Percentiles rank a stretch among this genome's conserved stretches.
phyloP scores from a whole-genome alignment of 2,888 invertebrate species.

The Eupithecia insigniata region DNA sequence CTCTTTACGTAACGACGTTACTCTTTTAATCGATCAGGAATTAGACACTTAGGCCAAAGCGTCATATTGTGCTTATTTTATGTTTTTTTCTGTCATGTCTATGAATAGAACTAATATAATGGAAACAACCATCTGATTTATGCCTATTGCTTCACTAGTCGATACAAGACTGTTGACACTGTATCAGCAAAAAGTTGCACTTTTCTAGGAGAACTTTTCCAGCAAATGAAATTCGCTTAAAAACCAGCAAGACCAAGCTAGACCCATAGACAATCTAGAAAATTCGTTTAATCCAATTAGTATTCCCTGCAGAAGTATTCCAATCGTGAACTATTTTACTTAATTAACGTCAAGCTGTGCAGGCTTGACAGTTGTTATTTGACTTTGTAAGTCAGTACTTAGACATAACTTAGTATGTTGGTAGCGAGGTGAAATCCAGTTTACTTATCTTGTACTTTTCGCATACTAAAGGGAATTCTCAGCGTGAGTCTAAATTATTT shows the following conservation, averaged over 20 bases:
- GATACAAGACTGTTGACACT: background rate
- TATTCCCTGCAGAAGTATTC: conserved; percentile 33
- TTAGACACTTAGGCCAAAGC: background rate
- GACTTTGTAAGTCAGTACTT: conserved; percentile 41
- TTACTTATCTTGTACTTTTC: conserved; percentile 26
- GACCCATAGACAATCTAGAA: conserved; percentile 28
- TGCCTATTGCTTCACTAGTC: background rate
- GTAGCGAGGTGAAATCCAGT: conserved; percentile 39
- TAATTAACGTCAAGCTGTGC: conserved; percentile 37
- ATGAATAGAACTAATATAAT: background rate
- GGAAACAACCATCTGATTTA: background rate
- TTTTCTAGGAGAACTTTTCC: conserved; percentile 1
- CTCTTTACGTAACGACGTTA: too few relatives aligned
- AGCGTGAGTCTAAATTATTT: conserved; percentile 7
- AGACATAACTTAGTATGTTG: conserved; percentile 38
- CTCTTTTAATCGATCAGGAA: too few relatives aligned
- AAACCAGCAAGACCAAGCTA: conserved; percentile 11
- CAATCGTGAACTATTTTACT: conserved; percentile 40
- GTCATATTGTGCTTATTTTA: background rate
- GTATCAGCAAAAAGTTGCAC: background rate
- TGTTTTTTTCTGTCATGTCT: background rate
- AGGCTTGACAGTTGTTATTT: conserved; percentile 35
- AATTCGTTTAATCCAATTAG: conserved; percentile 34
- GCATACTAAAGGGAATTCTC: conserved; percentile 6
- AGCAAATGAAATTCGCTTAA: background rate